Evolutionary conservation across 1,140 invertebrate genomes (phyloP).

Genomic region (Cecropterus lyciades): DNA sequence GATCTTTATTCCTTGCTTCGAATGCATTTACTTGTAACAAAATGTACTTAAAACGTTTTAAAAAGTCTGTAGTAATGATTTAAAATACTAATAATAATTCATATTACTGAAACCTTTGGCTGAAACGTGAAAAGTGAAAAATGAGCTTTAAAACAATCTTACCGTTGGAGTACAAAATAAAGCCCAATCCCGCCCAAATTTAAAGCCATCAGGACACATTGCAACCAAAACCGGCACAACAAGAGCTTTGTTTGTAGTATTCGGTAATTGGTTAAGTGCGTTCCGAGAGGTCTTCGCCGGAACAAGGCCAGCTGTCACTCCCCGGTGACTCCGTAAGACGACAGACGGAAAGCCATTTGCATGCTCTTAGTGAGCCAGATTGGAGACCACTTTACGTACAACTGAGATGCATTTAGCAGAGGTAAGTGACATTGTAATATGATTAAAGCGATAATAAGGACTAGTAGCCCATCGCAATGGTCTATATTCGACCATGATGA

Average conservation of each 20-base stretch:
- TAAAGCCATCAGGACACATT: background rate
- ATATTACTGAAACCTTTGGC: too few species aligned
- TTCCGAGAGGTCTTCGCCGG: slow-evolving; percentile 14
- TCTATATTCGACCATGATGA: too few species aligned
- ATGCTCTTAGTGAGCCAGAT: slow-evolving; percentile 13
- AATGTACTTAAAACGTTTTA: too few species aligned
- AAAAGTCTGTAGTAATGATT: too few species aligned
- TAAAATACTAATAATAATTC: too few species aligned
- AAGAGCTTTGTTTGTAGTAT: slow-evolving; percentile 7
- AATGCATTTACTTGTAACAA: too few species aligned
- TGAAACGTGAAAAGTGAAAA: too few species aligned
- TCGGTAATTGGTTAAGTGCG: slow-evolving; percentile 26
- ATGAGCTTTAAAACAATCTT: too few species aligned
- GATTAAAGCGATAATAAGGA: background rate
- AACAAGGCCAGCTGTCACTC: slow-evolving; percentile 18
- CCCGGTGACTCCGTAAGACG: slow-evolving; percentile 19
- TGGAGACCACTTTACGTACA: slow-evolving; percentile 3
- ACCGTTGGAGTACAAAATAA: too few species aligned
- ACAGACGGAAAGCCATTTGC: slow-evolving; percentile 19
- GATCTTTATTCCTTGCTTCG: too few species aligned
- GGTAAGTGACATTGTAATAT: background rate
- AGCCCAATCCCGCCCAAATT: background rate
- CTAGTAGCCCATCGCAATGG: too few species aligned
- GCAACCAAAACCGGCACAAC: background rate
- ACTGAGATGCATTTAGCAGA: background rate